Evolutionary conservation across 2,797 vertebrate species (phyloP).

Genomic region (Toxotes lorentzi): DNA sequence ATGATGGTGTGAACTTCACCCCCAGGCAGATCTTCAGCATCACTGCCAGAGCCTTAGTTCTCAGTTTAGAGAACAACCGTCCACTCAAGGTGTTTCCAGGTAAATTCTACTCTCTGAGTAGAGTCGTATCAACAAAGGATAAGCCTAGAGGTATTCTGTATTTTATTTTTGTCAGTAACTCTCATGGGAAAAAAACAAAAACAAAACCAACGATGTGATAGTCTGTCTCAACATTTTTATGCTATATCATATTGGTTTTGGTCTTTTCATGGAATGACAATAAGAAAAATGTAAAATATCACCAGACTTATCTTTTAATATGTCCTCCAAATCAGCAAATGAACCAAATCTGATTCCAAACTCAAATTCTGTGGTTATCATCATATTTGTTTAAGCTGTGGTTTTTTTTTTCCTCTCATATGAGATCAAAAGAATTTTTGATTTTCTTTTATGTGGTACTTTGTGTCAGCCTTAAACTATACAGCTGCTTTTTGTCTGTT

Average conservation of each 20-base stretch:
- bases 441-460: not conserved
- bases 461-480: not conserved
- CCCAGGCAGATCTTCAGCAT: conserved; percentile 92
- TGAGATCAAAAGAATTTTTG: not conserved
- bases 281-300: no score
- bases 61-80: conserved; percentile 88
- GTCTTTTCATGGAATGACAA: no score
- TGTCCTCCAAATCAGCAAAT: not conserved
- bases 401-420: not conserved
- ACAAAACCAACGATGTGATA: not conserved
- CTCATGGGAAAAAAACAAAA: not conserved
- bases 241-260: no score
- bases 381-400: not conserved
- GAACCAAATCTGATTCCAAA: not conserved
- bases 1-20: conserved; percentile 92
- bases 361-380: no score
- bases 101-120: conserved; percentile 49
- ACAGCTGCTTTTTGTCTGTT: conserved; percentile 18
- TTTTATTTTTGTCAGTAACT: not conserved
- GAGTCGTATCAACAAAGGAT: not conserved
- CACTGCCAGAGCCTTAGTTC: conserved; percentile 85
- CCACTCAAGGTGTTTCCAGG: conserved; percentile 88
- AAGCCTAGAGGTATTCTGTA: not conserved
- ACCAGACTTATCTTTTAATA: no score
- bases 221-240: no score